A percentile compares a stretch with the other conserved stretches of the same genome.
These are phyloP conservation scores for Hippopotamus amphibius DNA, from an alignment of 2,113 vertebrate species.

Conservation along the genomic window DNA sequence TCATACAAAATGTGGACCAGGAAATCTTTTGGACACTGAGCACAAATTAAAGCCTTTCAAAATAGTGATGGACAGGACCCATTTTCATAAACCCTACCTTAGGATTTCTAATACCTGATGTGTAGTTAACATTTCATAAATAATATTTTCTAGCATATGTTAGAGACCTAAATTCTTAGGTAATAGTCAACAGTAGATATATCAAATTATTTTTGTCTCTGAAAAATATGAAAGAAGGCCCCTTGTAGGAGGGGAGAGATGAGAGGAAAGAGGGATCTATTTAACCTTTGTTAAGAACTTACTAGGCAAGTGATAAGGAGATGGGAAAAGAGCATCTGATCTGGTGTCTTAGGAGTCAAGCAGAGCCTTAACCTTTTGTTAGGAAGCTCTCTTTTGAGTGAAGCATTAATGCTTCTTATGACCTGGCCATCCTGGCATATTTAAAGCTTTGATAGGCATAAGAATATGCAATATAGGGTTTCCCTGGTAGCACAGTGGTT, in stretches of 20 bases:
- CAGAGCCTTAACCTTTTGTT: not conserved
- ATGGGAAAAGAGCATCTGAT: not conserved
- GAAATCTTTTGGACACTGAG: not conserved
- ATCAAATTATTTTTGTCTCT: not conserved
- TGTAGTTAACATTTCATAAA: not conserved
- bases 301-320: not conserved
- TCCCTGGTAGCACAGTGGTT: too few relatives aligned
- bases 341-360: not conserved
- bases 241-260: not conserved
- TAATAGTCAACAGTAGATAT: not conserved
- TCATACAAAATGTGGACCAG: not conserved
- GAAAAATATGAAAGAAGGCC: not conserved
- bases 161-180: not conserved
- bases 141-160: not conserved
- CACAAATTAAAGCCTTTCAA: not conserved
- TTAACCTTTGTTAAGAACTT: not conserved
- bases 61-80: not conserved
- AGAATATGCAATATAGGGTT: too few relatives aligned
- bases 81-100: not conserved
- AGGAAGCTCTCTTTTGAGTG: not conserved
- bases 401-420: not conserved
- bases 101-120: not conserved
- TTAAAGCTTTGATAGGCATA: not conserved
- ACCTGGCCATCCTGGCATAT: not conserved
- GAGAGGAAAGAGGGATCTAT: not conserved